Evolutionary conservation across 1,140 invertebrate genomes (phyloP), one percentile per base, ranked within the genome.

Genomic region (Pararge aegeria): DNA sequence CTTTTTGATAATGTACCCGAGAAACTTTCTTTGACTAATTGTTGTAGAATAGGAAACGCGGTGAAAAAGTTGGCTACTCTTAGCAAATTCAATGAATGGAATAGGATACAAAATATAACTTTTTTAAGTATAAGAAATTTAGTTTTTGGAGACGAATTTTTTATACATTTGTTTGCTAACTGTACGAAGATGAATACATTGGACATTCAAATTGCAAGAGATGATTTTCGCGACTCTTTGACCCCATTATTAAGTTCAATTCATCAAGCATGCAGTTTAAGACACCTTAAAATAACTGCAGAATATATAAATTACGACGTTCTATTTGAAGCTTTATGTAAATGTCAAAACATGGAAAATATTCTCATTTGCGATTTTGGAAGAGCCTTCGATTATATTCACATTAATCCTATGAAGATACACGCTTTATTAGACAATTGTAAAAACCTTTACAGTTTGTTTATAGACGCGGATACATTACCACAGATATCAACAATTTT

Each of bases 271-370:
- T 15, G 13, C 13, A 10, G 13, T 38, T 38, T 38, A 15, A 38
- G 13, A 38, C 10, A 38, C 34, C 5, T 38, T 0, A 38, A 38
- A 38, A 5, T 38, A 38, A 3, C n/a, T n/a, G n/a, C n/a, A 15
- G 12, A n/a, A n/a, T 38, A 12, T 38, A 12, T 5, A 4, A n/a
- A 38, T 13, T 38, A 38, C 4, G 12, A n/a, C 4, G 34, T 3
- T 38, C 13, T 38, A 38, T 38, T 38, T 38, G 34, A 38, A 38
- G 34, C 34, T 38, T 15, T 38, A 38, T n/a, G 34, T 12, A 38
- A 15, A 38, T 38, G 34, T 38, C 34, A 38, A 12, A 38, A n/a
- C 13, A n/a, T 38, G 13, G 12, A 38, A 38, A 38, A 38, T n/a
- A 38, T 38, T 38, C 12, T n/a, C 9, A 38, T 38, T 38, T 38